phyloP scores from a whole-genome alignment of 1,140 invertebrate genomes.

The Berghia stephanieae region DNA sequence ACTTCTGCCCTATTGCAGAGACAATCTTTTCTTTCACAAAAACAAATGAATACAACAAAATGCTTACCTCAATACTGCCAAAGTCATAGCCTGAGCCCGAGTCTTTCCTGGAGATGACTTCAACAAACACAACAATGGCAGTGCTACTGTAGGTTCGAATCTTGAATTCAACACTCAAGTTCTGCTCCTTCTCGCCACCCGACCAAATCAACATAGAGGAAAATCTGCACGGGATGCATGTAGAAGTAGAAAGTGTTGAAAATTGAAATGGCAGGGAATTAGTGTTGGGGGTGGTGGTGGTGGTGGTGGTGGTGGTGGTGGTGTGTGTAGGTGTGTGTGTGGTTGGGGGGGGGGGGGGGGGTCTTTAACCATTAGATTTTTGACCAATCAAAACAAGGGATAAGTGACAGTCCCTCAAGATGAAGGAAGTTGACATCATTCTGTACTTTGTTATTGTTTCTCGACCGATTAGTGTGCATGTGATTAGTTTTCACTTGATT shows the following conservation, averaged over 20 bases:
- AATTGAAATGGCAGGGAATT: no score
- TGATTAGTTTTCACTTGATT: no score
- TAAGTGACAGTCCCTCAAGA: no score
- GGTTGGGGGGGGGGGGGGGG: no score
- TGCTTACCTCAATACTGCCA: constrained; percentile 86
- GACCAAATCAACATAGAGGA: constrained; percentile 71
- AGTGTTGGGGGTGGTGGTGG: no score
- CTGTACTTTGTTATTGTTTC: no score
- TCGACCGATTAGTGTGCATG: no score
- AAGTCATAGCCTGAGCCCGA: constrained; percentile 73
- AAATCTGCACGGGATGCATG: constrained; percentile 50
- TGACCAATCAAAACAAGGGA: no score
- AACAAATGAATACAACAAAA: constrained; percentile 12
- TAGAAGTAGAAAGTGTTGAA: background rate
- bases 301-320: no score
- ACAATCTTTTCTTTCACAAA: constrained; percentile 22
- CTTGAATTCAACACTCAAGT: constrained; percentile 83
- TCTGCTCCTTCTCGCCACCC: constrained; percentile 73
- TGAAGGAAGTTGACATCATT: no score
- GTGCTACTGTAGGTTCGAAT: constrained; percentile 86
- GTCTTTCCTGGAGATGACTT: constrained; percentile 68
- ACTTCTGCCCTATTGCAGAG: background rate
- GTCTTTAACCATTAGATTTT: no score
- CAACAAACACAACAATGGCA: constrained; percentile 85
- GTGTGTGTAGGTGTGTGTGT: no score